These are phyloP conservation scores for Alligator sinensis DNA, from an alignment of 2,113 vertebrate genomes.

Conservation along the genomic window DNA sequence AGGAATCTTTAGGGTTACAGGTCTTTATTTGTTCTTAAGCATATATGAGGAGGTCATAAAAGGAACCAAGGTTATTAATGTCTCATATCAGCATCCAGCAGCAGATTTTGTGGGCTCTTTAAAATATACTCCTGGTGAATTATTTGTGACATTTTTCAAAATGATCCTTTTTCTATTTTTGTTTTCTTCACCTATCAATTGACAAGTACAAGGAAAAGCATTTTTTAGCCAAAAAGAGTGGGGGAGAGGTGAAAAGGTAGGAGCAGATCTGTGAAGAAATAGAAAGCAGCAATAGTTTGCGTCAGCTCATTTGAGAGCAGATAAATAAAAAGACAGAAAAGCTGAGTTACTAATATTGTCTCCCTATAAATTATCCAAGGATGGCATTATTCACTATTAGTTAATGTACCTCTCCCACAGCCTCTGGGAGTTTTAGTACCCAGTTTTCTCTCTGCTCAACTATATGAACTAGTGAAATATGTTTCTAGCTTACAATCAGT, in stretches of 20 bases:
- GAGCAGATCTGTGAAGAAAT: slow-evolving; percentile 27
- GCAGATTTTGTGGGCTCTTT: slow-evolving; percentile 31
- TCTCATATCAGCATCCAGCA: neutral
- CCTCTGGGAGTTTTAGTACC: neutral
- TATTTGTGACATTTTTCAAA: slow-evolving; percentile 58
- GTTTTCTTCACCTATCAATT: slow-evolving; percentile 56
- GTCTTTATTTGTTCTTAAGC: slow-evolving; percentile 33
- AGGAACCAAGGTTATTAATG: slow-evolving; percentile 13
- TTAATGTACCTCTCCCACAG: slow-evolving; percentile 21
- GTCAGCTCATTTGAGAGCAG: slow-evolving; percentile 30
- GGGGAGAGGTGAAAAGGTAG: neutral
- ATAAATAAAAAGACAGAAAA: slow-evolving; percentile 51
- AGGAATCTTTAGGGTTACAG: neutral
- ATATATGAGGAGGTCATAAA: slow-evolving; percentile 17
- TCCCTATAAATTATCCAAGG: slow-evolving; percentile 20
- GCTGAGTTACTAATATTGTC: slow-evolving; percentile 1
- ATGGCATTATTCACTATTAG: slow-evolving; percentile 9
- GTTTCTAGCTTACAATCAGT: neutral
- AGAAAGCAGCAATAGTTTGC: slow-evolving; percentile 33
- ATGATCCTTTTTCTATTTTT: slow-evolving; percentile 29
- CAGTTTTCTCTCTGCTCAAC: slow-evolving; percentile 13
- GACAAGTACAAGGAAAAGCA: neutral
- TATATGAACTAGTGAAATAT: neutral
- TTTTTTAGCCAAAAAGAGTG: slow-evolving; percentile 39
- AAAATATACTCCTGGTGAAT: slow-evolving; percentile 35